Evolutionary conservation across 2,888 invertebrate genomes (phyloP), one percentile per base, ranked within the genome.

Genomic region (Drosophila mimica): DNA sequence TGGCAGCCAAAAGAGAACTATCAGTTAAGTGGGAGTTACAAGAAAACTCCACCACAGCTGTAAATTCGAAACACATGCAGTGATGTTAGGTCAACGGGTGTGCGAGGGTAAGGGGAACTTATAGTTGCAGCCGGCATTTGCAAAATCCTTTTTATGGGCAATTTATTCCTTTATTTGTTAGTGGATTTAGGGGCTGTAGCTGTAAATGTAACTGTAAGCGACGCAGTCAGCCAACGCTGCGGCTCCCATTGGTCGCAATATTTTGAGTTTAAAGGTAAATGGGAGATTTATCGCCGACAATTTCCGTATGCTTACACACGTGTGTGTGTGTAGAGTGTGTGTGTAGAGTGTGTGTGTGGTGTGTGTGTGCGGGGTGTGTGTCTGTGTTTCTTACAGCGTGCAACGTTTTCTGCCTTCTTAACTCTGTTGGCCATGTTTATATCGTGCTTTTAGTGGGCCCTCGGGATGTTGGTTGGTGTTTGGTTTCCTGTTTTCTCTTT

Each of bases 101-200:
- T 38, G 8, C 8, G 8, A 46, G 15, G 25, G 46, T 46, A 25
- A 8, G 25, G 46, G 46, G 15, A 46, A 46, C 70, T 79, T 79
- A 81, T 74, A 77, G 82, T 74, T 77, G 84, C 77, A 87, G 74
- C 52, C 87, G 79, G 89, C 89, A 87, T 89, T 86, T 85, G 86
- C 77, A 86, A 88, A 88, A 88, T 90, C 90, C 89, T 90, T 90
- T 88, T 88, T 88, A 90, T 88, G 88, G 88, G 82, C 90, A 88
- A 88, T 88, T 90, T 88, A 90, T 88, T 88, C 83, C 88, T 81
- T 88, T 88, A 88, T 88, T 88, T 88, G 88, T 90, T 88, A 88
- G 90, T 88, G 88, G 90, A 88, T 88, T 90, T 88, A 88, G 83
- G 86, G 76, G 81, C 79, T 89, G 78, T 62, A 78, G 61, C 69